These are phyloP conservation scores for Uria aalge DNA, from an alignment of 2,113 vertebrate genomes.

Conservation along the genomic window DNA sequence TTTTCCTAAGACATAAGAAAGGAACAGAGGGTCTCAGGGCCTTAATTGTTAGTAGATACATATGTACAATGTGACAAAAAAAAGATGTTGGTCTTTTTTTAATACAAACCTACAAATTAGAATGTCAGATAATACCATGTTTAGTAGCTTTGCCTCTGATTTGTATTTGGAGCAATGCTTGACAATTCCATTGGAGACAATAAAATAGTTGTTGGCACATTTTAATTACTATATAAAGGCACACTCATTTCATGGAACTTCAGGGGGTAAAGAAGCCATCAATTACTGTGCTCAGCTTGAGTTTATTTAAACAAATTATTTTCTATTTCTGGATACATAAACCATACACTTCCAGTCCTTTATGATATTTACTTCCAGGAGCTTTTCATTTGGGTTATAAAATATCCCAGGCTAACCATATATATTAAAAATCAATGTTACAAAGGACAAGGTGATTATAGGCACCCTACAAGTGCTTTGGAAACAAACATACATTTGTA, in stretches of 20 bases:
- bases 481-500: conserved; percentile 45
- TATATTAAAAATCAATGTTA: conserved; percentile 60
- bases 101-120: neutral
- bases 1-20: neutral
- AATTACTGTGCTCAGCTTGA: conserved; percentile 57
- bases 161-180: conserved; percentile 45
- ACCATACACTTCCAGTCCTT: neutral
- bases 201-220: conserved; percentile 59
- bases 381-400: conserved; percentile 18
- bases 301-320: conserved; percentile 67
- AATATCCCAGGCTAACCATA: conserved; percentile 3
- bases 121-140: conserved; percentile 17
- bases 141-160: conserved; percentile 34
- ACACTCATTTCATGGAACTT: conserved; percentile 50
- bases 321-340: conserved; percentile 44
- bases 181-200: conserved; percentile 39
- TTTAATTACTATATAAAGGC: conserved; percentile 67
- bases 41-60: neutral
- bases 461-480: conserved; percentile 17
- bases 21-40: neutral
- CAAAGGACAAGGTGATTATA: conserved; percentile 47
- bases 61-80: neutral
- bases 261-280: conserved; percentile 50
- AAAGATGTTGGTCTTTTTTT: neutral
- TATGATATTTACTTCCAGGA: conserved; percentile 33